Percentiles rank a stretch among this genome's conserved stretches.
Evolutionary conservation across 2,113 vertebrate species (phyloP).

Genomic region (Phylloscopus trochiloides): DNA sequence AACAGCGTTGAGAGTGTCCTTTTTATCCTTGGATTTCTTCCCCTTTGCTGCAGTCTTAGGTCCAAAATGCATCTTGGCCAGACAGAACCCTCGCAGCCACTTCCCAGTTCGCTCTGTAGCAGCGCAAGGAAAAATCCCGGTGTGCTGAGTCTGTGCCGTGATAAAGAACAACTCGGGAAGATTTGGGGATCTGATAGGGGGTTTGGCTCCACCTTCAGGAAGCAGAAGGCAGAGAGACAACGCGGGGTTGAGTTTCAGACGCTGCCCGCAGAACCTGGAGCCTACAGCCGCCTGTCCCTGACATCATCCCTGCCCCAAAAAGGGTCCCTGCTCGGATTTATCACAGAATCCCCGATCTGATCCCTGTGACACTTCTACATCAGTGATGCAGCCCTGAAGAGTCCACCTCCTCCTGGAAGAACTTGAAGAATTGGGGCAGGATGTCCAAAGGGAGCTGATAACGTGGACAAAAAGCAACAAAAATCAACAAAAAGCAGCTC

Average conservation of each 20-base stretch:
- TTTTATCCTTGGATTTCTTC: conserved; percentile 20
- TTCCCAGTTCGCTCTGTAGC: not conserved
- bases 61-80: not conserved
- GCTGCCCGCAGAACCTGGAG: not conserved
- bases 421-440: not conserved
- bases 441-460: not conserved
- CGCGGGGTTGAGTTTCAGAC: not conserved
- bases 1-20: not conserved
- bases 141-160: not conserved
- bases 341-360: not conserved
- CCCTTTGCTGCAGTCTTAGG: conserved; percentile 31
- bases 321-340: not conserved
- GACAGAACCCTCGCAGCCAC: conserved; percentile 18
- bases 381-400: not conserved
- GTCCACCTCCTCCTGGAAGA: not conserved
- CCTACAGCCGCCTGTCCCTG: not conserved
- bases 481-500: not conserved
- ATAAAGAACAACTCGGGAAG: not conserved
- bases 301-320: not conserved
- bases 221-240: conserved; percentile 12
- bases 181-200: conserved; percentile 38
- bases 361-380: not conserved
- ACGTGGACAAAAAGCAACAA: not conserved
- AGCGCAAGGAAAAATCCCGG: not conserved
- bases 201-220: conserved; percentile 77